Conservation (phyloP, 2,113 vertebrate genomes). For the Triplophysa dalaica region DNA sequence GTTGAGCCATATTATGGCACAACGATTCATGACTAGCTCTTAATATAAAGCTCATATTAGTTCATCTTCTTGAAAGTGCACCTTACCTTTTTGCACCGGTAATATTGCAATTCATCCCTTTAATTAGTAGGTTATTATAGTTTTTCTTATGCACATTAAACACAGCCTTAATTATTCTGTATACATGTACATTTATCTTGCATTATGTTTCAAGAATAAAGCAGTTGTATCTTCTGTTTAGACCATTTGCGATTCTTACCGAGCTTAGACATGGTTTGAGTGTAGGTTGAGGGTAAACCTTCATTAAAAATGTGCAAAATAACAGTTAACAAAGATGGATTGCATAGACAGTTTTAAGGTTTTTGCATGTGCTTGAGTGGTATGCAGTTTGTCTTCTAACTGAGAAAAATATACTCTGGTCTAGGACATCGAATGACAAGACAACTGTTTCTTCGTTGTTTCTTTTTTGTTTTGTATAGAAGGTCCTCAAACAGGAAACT, state of each 20-base stretch:
- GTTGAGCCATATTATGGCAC: not conserved
- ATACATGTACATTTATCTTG: not conserved
- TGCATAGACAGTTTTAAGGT: not conserved
- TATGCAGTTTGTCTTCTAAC: not conserved
- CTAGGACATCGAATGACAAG: slow-evolving; percentile 16
- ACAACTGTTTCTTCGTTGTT: not conserved
- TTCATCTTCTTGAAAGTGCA: slow-evolving; percentile 19
- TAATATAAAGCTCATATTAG: not conserved
- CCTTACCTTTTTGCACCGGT: not conserved
- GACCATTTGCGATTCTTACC: not conserved
- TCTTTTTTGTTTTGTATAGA: slow-evolving; percentile 10
- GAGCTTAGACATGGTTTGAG: not conserved
- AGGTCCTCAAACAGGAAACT: not conserved
- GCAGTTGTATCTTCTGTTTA: not conserved
- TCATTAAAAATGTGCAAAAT: not conserved
- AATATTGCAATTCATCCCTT: slow-evolving; percentile 30
- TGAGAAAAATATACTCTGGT: slow-evolving; percentile 1
- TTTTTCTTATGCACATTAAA: not conserved
- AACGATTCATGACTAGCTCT: not conserved
- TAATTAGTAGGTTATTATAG: slow-evolving; percentile 2
- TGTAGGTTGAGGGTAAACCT: not conserved
- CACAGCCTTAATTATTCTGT: slow-evolving; percentile 9
- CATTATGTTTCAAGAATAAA: not conserved
- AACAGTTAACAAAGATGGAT: not conserved
- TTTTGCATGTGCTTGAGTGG: slow-evolving; percentile 29